Evolutionary conservation across 2,797 vertebrate species (phyloP).

Genomic region (Catharus ustulatus): DNA sequence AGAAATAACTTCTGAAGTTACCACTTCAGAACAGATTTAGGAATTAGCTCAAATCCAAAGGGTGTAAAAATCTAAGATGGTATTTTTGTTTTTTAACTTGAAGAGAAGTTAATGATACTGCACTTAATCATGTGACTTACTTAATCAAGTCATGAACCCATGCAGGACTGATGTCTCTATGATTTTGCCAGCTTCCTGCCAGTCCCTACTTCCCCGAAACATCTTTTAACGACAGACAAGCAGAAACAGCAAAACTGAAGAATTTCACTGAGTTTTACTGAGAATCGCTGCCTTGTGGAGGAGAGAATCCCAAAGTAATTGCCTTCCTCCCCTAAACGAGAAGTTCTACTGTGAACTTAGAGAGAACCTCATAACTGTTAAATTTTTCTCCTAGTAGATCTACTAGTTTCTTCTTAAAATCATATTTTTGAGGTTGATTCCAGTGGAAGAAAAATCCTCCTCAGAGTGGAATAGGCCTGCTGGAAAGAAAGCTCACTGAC

Average conservation of each 20-base stretch:
- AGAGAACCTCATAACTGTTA: neutral
- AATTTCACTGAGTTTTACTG: neutral
- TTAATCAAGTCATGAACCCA: neutral
- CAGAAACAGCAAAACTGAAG: neutral
- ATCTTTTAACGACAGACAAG: neutral
- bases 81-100: neutral
- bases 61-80: neutral
- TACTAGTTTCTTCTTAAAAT: neutral
- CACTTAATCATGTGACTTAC: neutral
- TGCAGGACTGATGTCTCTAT: neutral
- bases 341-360: neutral
- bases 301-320: neutral
- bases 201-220: neutral
- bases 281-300: neutral
- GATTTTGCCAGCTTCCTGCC: neutral
- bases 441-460: neutral
- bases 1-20: neutral
- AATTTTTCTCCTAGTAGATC: neutral
- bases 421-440: neutral
- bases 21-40: constrained; percentile 20
- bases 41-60: constrained; percentile 31
- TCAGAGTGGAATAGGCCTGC: constrained; percentile 13
- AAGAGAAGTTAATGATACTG: neutral
- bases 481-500: constrained; percentile 25
- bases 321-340: neutral